Conservation (phyloP, 2,888 invertebrate genomes). For the Scelioninae gen. 2 region DNA sequence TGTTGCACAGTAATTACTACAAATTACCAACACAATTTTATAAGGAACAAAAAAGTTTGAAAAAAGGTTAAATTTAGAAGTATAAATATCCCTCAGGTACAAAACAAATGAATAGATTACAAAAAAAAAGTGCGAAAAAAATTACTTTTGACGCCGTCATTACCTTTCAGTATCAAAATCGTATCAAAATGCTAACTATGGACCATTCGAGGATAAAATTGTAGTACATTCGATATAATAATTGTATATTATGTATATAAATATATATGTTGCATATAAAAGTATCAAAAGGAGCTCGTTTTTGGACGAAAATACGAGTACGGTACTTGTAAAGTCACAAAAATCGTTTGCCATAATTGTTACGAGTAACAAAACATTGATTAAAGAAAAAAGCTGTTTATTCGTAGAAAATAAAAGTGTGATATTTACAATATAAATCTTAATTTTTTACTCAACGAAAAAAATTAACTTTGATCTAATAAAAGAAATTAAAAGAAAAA, state of each 20-base stretch:
- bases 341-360: background rate
- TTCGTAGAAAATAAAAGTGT: conserved; percentile 18
- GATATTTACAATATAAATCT: conserved; percentile 43
- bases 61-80: too few species aligned
- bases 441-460: background rate
- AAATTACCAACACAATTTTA: too few species aligned
- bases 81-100: too few species aligned
- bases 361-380: conserved; percentile 6
- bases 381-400: conserved; percentile 27
- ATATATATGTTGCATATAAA: conserved; percentile 49
- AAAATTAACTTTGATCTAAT: too few species aligned
- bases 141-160: conserved; percentile 8
- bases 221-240: conserved; percentile 45
- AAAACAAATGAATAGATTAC: background rate
- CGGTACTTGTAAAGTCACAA: conserved; percentile 22
- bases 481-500: too few species aligned
- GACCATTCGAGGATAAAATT: conserved; percentile 45
- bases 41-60: conserved; percentile 6
- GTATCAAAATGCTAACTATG: conserved; percentile 54
- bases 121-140: background rate
- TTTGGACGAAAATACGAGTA: conserved; percentile 46
- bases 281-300: conserved; percentile 56
- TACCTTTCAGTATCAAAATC: conserved; percentile 47
- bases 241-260: conserved; percentile 44
- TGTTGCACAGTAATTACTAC: too few species aligned